Evolutionary conservation across 2,113 vertebrate genomes (phyloP).

Genomic region (Mastomys natalensis): DNA sequence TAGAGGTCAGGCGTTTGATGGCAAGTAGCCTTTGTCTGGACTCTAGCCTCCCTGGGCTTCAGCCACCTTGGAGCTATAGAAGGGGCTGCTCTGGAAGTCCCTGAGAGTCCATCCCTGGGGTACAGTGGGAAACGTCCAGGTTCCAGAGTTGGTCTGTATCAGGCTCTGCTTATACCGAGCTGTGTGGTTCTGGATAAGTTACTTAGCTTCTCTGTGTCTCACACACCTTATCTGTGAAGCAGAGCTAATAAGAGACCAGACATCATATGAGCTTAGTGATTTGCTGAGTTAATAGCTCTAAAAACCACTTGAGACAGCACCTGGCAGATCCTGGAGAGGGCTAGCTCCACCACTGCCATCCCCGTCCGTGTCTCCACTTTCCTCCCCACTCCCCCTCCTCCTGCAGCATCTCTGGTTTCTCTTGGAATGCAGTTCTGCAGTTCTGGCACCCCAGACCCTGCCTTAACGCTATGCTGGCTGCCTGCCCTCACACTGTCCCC

Average conservation of each 20-base stretch:
- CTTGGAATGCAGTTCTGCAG: conserved; percentile 8
- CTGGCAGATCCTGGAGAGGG: neutral
- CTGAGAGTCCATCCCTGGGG: neutral
- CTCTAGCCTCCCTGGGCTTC: neutral
- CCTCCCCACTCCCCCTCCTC: neutral
- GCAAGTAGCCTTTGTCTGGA: neutral
- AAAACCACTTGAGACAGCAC: neutral
- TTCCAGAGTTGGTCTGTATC: neutral
- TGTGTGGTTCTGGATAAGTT: neutral
- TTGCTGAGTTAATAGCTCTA: neutral
- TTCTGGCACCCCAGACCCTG: neutral
- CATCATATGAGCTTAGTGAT: neutral
- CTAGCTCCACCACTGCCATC: accelerated
- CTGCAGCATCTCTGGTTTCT: conserved; percentile 30
- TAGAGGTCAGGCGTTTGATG: neutral
- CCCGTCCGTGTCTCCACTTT: neutral
- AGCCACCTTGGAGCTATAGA: neutral
- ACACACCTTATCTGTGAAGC: neutral
- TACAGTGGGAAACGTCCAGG: neutral
- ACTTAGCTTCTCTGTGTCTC: neutral
- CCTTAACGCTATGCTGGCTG: neutral
- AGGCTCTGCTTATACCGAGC: neutral
- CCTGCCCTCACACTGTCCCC: neutral
- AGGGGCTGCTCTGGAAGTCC: neutral
- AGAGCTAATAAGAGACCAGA: neutral